Evolutionary conservation across 2,888 invertebrate species (phyloP), one percentile per base, ranked within the genome.

Genomic region (Lucinisca nassula): DNA sequence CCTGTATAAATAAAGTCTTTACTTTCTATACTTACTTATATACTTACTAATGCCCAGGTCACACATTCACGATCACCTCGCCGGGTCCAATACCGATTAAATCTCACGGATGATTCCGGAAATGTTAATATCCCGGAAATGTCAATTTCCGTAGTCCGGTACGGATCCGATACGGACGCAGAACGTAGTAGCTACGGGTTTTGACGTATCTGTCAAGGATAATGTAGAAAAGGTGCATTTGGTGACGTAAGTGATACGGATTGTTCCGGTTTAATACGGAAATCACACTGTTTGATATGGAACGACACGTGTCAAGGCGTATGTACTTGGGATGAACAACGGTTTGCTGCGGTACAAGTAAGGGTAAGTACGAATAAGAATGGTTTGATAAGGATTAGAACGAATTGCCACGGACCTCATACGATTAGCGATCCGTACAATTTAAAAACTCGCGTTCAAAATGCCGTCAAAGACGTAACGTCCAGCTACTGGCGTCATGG

Each of bases 91-190:
- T 76, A 76, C 30, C 51, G 76, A 76, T 76, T 49, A 51, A 76
- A 76, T 76, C 76, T 76, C 76, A 76, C 76, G 51, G 51, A 51
- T 76, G 76, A 51, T 24, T n/a, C n/a, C n/a, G n/a, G n/a, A n/a
- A n/a, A n/a, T n/a, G n/a, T n/a, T n/a, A n/a, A n/a, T n/a, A n/a
- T n/a, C 51, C 51, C 76, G 51, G 55, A 6, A 55, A 45, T 76
- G 76, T 21, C 35, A 76, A 27, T 27, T 79, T 58, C 40, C 27
- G 24, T 37, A 61, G 79, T 40, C 40, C 40, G 67, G 37, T 72
- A 72, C 37, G 72, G 72, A 72, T 37, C 24, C 35, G 37, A 37
- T 37, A 37, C 72, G 72, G 51, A 51, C n/a, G 51, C 17, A 51
- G 21, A 51, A 51, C 51, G 51, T n/a, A 40, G 17, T 51, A 51